These are phyloP conservation scores for Macrotrachela quadricornifera DNA, from an alignment of 1,140 invertebrate genomes.

Conservation along the genomic window DNA sequence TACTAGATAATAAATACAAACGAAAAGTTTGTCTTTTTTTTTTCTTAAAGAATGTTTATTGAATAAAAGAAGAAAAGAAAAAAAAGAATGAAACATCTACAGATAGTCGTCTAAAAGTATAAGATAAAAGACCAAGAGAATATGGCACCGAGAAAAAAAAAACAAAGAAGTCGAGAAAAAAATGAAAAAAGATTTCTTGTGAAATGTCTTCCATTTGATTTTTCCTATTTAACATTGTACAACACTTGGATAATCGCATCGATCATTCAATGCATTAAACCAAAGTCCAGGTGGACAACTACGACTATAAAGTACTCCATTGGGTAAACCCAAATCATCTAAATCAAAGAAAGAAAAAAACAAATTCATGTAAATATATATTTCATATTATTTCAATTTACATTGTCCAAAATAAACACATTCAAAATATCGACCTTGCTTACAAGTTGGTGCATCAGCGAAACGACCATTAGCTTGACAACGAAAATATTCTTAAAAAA, in stretches of 20 bases:
- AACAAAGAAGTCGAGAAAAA: too few relatives aligned
- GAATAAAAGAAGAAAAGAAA: too few relatives aligned
- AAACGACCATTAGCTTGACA: slow-evolving; percentile 6
- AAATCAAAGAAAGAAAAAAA: neutral
- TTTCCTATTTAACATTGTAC: too few relatives aligned
- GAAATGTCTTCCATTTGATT: too few relatives aligned
- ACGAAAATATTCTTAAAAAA: neutral
- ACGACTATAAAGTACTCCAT: slow-evolving; percentile 6
- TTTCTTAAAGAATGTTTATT: too few relatives aligned
- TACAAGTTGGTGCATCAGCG: slow-evolving; percentile 1
- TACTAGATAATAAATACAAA: too few relatives aligned
- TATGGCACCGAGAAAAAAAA: too few relatives aligned
- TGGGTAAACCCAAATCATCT: slow-evolving; percentile 3
- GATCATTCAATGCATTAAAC: slow-evolving; percentile 1
- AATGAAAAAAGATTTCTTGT: too few relatives aligned
- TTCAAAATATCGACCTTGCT: slow-evolving; percentile 5
- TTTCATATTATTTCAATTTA: neutral
- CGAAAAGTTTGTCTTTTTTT: too few relatives aligned
- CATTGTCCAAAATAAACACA: slow-evolving; percentile 9
- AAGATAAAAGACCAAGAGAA: too few relatives aligned
- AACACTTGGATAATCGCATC: slow-evolving; percentile 4
- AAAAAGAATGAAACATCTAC: too few relatives aligned
- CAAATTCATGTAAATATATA: neutral
- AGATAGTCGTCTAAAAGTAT: too few relatives aligned
- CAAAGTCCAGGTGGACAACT: slow-evolving; percentile 5